Evolutionary conservation across 2,888 invertebrate species (phyloP), one percentile per base, ranked within the genome.

Genomic region (Aquatica leii): DNA sequence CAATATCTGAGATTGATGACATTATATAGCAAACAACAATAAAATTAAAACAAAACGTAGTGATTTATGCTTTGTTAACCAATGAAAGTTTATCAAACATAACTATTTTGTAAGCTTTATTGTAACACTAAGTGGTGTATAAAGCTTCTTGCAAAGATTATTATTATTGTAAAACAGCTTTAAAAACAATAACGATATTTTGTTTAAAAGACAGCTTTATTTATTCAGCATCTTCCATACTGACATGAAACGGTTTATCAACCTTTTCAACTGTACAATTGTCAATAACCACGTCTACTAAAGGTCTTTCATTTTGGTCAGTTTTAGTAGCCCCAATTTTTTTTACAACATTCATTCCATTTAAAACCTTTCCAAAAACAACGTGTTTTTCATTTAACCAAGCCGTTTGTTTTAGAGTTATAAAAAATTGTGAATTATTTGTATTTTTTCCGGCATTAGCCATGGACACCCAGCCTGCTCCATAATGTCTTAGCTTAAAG

Each of bases 401-500:
- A 11, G 90, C 84, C 0, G 95, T 95, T 77, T 90, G 88, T 71
- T 90, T 90, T 1, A 92, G 91, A 20, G 98, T 98, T 74, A 98
- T 95, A 80, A 98, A 98, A 85, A 98, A 98, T 80, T 98, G 98
- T 0, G 97, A 97, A 24, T 98, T 98, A 78, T 98, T 98, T 21
- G 98, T 98, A 80, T 98, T 95, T 83, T 95, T 95, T 67, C 98
- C 97, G 80, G 97, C 95, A 81, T 97, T 98, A 53, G 98, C 98
- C 98, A 98, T 98, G 0, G 97, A 97, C 73, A 98, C 81, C 97
- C 97, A 98, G 57, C 98, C 98, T 76, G 95, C 91, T 48, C 97
- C 98, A 79, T 95, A 96, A 78, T 98, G 98, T 82, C 93, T 93
- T 75, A 98, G 87, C 83, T 97, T 97, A 86, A 98, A 98, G 86